phyloP scores from a whole-genome alignment of 2,888 invertebrate genomes.

The Torymus aiolomorphi region DNA sequence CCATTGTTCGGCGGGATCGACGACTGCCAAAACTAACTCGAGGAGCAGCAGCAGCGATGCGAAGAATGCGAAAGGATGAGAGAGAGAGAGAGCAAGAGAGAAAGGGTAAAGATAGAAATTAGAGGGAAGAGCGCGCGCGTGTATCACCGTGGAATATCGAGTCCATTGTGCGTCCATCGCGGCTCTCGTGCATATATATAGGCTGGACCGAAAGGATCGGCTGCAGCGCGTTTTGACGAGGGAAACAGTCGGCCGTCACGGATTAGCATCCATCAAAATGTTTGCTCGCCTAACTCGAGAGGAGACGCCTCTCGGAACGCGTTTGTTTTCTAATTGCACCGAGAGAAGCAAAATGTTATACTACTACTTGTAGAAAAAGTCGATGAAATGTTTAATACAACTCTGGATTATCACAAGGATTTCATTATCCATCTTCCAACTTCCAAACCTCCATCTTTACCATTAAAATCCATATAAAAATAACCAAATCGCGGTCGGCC shows the following conservation, averaged over 20 bases:
- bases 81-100: conserved; percentile 50
- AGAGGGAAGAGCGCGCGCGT: conserved; percentile 63
- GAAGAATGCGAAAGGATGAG: background rate
- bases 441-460: too few species aligned
- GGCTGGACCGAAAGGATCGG: background rate
- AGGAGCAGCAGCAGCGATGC: too few species aligned
- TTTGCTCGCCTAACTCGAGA: background rate
- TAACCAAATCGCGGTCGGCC: too few species aligned
- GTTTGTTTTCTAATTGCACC: too few species aligned
- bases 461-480: too few species aligned
- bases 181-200: background rate
- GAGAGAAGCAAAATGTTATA: too few species aligned
- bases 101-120: conserved; percentile 60
- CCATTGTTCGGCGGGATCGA: conserved; percentile 60
- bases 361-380: too few species aligned
- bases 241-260: conserved; percentile 25
- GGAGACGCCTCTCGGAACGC: too few species aligned
- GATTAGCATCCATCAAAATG: conserved; percentile 64
- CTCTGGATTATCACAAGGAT: too few species aligned
- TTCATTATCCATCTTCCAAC: too few species aligned
- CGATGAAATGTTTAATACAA: too few species aligned
- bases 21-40: conserved; percentile 66
- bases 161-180: conserved; percentile 5
- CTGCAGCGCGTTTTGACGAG: conserved; percentile 66
- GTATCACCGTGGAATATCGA: conserved; percentile 71